Evolutionary conservation across 1,140 invertebrate genomes (phyloP), one percentile per base, ranked within the genome.

Genomic region (Mylabris phalerata): DNA sequence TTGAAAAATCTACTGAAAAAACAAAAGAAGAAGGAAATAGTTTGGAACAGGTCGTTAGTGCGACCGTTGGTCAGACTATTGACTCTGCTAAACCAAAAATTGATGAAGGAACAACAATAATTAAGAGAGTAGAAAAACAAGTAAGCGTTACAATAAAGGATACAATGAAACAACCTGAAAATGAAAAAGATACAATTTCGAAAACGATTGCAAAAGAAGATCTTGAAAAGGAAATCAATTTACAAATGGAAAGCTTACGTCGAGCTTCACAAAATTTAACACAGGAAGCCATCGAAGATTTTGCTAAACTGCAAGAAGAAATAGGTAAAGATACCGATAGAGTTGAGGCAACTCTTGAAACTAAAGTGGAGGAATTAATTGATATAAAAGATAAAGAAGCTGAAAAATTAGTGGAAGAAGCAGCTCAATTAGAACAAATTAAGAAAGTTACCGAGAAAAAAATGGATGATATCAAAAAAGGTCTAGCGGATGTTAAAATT

Each of bases 391-490:
- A 7, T 32, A 32, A 32, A 32, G 32, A 32, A 32, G 32, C 32
- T 32, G 32, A 32, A 32, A 7, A 32, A 32, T 7, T 32, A 32
- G 4, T 7, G 7, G 32, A 32, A 32, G 32, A 7, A 32, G 32
- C 7, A 32, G 7, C 32, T 3, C 32, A 32, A 32, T 32, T 32
- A 7, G 32, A 32, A 32, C 32, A 32, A 32, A 1, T 32, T 5
- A 4, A 32, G 7, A 32, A 32, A 7, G 32, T 3, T 32, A 5
- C 32, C 3, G 48, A 40, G 2, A 39, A 50, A 50, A 52, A 52
- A 52, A 43, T 52, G n/a, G 50, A 52, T 3, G n/a, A n/a, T 40
- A 2, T 50, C n/a, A 50, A 50, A 43, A 44, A 52, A 38, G 50
- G 24, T 27, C 27, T 38, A 4, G 41, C 40, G 3, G 9, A 7